These are phyloP conservation scores for Aphaenogaster ashmeadi DNA, from an alignment of 1,140 invertebrate species.

Conservation along the genomic window DNA sequence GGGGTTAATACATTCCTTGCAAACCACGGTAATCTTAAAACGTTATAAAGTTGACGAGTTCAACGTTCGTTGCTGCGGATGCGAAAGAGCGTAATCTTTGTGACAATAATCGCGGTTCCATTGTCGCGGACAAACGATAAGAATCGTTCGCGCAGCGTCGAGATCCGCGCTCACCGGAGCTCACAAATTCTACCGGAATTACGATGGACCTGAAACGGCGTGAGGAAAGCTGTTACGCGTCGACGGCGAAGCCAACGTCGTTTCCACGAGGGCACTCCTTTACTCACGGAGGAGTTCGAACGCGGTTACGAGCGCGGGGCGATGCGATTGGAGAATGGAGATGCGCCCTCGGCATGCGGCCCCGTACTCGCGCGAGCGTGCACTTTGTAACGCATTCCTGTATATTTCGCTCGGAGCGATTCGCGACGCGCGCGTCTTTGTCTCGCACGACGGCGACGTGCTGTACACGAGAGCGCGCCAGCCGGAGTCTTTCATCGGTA, in stretches of 20 bases:
- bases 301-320: slow-evolving; percentile 22
- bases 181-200: slow-evolving; percentile 9
- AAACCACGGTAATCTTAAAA: neutral
- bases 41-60: neutral
- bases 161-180: neutral
- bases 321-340: slow-evolving; percentile 59
- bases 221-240: slow-evolving; percentile 37
- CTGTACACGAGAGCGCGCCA: neutral
- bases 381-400: slow-evolving; percentile 63
- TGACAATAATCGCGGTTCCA: slow-evolving; percentile 1
- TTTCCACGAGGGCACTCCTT: slow-evolving; percentile 31
- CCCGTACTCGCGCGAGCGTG: slow-evolving; percentile 20
- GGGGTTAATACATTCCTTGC: no score
- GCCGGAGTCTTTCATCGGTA: slow-evolving; percentile 23
- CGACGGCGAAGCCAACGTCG: slow-evolving; percentile 1
- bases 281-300: slow-evolving; percentile 12
- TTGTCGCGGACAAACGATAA: slow-evolving; percentile 3
- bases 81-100: neutral
- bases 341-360: slow-evolving; percentile 54
- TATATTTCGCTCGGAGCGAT: slow-evolving; percentile 59
- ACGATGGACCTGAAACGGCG: slow-evolving; percentile 9
- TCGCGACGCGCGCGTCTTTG: slow-evolving; percentile 57
- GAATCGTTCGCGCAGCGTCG: neutral
- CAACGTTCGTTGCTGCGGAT: neutral
- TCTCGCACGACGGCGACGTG: slow-evolving; percentile 36